phyloP scores from a whole-genome alignment of 2,113 vertebrate genomes.

The Trematomus loennbergii region DNA sequence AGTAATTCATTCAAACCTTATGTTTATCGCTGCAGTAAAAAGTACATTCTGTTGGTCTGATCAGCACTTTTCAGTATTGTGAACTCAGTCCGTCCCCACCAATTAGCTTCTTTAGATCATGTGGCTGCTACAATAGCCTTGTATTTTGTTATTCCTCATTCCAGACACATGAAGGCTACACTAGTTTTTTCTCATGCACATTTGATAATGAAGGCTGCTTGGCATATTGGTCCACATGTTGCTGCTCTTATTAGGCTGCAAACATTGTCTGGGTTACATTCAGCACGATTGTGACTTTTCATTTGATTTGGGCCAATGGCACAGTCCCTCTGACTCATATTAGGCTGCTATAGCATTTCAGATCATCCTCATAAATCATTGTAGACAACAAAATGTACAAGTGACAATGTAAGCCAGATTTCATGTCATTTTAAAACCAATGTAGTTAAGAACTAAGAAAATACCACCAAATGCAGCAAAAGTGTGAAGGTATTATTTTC shows the following conservation, averaged over 20 bases:
- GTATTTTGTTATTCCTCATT: slow-evolving; percentile 52
- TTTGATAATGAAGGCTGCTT: slow-evolving; percentile 69
- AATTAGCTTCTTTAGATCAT: slow-evolving; percentile 42
- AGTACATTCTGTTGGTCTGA: slow-evolving; percentile 58
- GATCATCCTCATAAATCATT: slow-evolving; percentile 34
- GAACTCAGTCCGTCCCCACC: slow-evolving; percentile 47
- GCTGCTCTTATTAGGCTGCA: slow-evolving; percentile 64
- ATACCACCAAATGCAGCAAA: slow-evolving; percentile 46
- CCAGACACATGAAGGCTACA: slow-evolving; percentile 31
- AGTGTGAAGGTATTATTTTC: slow-evolving; percentile 61
- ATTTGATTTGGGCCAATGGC: slow-evolving; percentile 49
- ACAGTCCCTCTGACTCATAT: slow-evolving; percentile 44
- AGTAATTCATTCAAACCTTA: slow-evolving; percentile 10
- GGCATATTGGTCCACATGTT: slow-evolving; percentile 59
- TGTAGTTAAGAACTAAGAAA: slow-evolving; percentile 29
- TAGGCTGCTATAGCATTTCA: slow-evolving; percentile 66
- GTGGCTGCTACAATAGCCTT: slow-evolving; percentile 63
- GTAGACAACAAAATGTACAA: slow-evolving; percentile 1
- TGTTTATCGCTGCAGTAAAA: slow-evolving; percentile 63
- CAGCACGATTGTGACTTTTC: slow-evolving; percentile 43
- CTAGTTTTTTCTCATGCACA: slow-evolving; percentile 59
- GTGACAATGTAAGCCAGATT: slow-evolving; percentile 29
- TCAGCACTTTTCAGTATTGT: slow-evolving; percentile 62
- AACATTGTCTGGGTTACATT: slow-evolving; percentile 38
- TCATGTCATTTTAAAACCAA: slow-evolving; percentile 32